Percentiles rank a stretch among this genome's conserved stretches.
Evolutionary conservation across 2,888 invertebrate genomes (phyloP).

Genomic region (Magallana nippona): DNA sequence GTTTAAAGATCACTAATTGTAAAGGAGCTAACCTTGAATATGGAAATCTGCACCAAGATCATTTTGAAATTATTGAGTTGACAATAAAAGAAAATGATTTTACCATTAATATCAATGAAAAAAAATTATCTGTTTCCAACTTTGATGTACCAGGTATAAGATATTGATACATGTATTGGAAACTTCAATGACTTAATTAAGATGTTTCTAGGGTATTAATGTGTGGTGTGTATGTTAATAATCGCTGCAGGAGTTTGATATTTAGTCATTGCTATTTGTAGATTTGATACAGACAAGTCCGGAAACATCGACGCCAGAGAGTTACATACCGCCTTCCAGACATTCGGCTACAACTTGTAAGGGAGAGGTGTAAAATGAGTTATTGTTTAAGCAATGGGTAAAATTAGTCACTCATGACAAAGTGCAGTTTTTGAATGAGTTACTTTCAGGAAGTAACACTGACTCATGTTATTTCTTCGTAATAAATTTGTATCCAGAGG

Average conservation of each 20-base stretch:
- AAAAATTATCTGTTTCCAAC: too few relatives aligned
- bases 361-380: slow-evolving; percentile 52
- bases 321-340: slow-evolving; percentile 76
- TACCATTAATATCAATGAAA: too few relatives aligned
- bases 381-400: not conserved
- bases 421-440: too few relatives aligned
- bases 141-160: too few relatives aligned
- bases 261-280: slow-evolving; percentile 56
- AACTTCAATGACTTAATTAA: too few relatives aligned
- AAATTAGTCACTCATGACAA: too few relatives aligned
- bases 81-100: too few relatives aligned
- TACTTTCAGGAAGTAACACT: too few relatives aligned
- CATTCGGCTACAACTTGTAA: slow-evolving; percentile 80
- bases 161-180: too few relatives aligned
- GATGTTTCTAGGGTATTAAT: not conserved
- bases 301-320: slow-evolving; percentile 79
- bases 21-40: not conserved
- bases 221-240: not conserved
- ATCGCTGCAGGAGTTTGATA: not conserved
- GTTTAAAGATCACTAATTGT: too few relatives aligned
- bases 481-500: too few relatives aligned
- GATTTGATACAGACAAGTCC: slow-evolving; percentile 79
- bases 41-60: not conserved
- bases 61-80: not conserved
- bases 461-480: too few relatives aligned